A percentile compares a stretch with the other conserved stretches of the same genome.
Conservation (phyloP, 2,797 vertebrate species). For the Malacoraja senta region DNA sequence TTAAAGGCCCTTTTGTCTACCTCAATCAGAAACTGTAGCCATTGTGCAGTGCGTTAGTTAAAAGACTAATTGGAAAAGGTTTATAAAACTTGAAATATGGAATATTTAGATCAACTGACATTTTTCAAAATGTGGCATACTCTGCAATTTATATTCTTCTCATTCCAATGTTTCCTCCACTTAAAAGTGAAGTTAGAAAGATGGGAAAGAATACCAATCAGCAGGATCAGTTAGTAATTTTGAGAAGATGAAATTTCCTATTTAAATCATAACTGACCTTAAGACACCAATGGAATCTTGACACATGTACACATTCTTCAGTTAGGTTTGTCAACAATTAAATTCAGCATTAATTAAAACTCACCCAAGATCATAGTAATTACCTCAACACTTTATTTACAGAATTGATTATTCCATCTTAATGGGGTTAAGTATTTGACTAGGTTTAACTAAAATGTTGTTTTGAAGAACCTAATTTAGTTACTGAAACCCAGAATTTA, state of each 20-base stretch:
- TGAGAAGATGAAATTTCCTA: slow-evolving; percentile 3
- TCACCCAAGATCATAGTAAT: neutral
- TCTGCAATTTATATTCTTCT: neutral
- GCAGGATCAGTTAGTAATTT: neutral
- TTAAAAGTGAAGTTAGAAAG: neutral
- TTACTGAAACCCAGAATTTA: neutral
- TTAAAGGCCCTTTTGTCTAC: neutral
- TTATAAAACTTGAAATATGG: neutral
- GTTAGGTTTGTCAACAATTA: neutral
- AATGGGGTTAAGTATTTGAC: neutral
- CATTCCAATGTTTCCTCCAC: neutral
- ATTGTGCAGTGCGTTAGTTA: neutral
- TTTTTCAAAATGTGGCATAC: neutral
- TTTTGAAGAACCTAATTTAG: neutral
- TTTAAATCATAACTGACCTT: neutral
- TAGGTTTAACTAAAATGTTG: neutral
- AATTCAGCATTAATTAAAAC: neutral
- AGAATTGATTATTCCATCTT: neutral
- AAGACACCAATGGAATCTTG: neutral
- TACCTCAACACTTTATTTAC: neutral
- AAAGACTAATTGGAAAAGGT: neutral
- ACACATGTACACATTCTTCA: neutral
- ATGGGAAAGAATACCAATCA: neutral
- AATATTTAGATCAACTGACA: neutral
- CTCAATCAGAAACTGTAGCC: neutral